Conservation (phyloP, 2,888 invertebrate species). For the Pollenia angustigena region DNA sequence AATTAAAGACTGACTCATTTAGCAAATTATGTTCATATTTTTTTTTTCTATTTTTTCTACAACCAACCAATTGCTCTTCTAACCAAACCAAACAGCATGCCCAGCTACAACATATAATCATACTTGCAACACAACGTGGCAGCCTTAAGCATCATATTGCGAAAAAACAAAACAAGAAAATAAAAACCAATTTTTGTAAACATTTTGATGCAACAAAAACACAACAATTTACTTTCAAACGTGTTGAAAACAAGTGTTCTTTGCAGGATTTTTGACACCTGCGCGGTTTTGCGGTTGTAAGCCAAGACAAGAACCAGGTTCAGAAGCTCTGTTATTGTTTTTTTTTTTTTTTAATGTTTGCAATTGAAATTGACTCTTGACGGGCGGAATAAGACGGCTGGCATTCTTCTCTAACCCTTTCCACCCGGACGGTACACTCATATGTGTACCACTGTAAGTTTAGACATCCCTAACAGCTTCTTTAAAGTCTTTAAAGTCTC, state of each 20-base stretch:
- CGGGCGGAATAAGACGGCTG: no score
- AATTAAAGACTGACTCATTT: slow-evolving; percentile 53
- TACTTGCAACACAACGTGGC: neutral
- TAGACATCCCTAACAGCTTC: no score
- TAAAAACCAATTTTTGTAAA: neutral
- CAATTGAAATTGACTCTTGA: no score
- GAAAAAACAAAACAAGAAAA: neutral
- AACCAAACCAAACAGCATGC: no score
- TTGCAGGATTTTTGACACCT: neutral
- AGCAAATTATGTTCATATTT: slow-evolving; percentile 30
- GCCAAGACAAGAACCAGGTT: slow-evolving; percentile 12
- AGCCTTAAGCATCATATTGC: slow-evolving; percentile 3
- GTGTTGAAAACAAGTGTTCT: slow-evolving; percentile 14
- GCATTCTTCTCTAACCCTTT: no score
- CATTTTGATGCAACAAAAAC: slow-evolving; percentile 14
- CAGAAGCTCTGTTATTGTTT: neutral
- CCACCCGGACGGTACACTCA: no score
- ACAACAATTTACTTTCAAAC: slow-evolving; percentile 37
- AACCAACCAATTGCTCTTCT: neutral
- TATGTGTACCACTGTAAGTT: no score
- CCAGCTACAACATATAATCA: neutral
- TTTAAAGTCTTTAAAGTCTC: no score
- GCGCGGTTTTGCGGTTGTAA: slow-evolving; percentile 3
- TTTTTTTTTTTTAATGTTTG: no score
- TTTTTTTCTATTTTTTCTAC: neutral